Percentiles rank a stretch among this genome's conserved stretches.
Conservation (phyloP, 2,113 vertebrate species). For the Tonatia bakeri region DNA sequence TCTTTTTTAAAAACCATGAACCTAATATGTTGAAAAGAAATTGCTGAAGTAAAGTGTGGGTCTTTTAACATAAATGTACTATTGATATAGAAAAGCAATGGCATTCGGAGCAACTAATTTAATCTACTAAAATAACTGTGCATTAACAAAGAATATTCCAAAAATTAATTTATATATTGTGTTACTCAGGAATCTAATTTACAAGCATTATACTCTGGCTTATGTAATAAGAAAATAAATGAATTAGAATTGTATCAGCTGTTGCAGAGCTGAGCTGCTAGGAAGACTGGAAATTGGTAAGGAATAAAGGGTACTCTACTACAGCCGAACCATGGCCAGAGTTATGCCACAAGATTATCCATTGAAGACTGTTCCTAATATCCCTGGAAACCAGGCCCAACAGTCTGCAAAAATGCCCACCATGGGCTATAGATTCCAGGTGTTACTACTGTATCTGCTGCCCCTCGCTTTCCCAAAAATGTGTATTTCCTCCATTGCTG, state of each 20-base stretch:
- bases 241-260: conserved; percentile 51
- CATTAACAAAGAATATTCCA: conserved; percentile 48
- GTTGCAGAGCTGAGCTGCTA: conserved; percentile 17
- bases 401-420: neutral
- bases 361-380: accelerated
- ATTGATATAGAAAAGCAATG: neutral
- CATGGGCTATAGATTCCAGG: neutral
- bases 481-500: neutral
- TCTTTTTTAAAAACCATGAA: neutral
- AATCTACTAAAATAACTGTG: conserved; percentile 29
- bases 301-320: neutral
- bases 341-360: neutral
- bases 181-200: conserved; percentile 33
- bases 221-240: conserved; percentile 57
- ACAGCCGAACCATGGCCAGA: neutral
- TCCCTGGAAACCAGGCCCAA: neutral
- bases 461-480: neutral
- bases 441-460: neutral
- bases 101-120: neutral
- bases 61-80: conserved; percentile 32
- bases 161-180: conserved; percentile 60
- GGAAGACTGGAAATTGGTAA: neutral
- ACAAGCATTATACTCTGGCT: conserved; percentile 1
- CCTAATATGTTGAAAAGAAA: conserved; percentile 17
- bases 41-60: neutral